Evolutionary conservation across 1,140 invertebrate species (phyloP).

Genomic region (Pygmarrhopalites habei): DNA sequence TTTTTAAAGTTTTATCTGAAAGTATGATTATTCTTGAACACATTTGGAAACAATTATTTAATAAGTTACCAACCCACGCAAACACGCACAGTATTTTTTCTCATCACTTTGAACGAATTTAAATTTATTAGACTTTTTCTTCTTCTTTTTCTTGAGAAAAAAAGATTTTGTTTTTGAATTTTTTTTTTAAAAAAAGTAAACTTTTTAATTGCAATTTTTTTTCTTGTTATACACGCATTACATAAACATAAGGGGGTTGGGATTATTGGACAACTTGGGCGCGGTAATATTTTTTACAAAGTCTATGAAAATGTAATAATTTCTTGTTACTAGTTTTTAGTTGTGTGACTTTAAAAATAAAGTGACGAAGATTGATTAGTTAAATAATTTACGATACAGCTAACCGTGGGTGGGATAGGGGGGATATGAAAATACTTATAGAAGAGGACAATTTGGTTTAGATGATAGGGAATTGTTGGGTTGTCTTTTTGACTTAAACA

Average conservation of each 20-base stretch:
- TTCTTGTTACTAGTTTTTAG: neutral
- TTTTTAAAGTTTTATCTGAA: no score
- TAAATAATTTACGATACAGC: neutral
- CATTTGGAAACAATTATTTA: conserved; percentile 9
- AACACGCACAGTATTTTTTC: conserved; percentile 32
- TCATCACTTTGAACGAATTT: neutral
- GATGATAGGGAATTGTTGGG: no score
- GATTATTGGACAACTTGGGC: neutral
- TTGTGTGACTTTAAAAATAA: neutral
- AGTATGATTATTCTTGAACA: no score
- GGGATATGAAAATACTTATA: neutral
- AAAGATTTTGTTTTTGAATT: neutral
- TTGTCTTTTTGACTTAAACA: neutral
- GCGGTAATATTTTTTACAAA: neutral
- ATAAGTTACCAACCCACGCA: conserved; percentile 31
- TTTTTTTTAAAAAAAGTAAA: neutral
- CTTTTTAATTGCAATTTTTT: neutral
- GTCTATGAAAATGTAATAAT: neutral
- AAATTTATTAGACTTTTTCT: neutral
- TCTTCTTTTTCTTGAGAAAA: neutral
- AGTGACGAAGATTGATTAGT: neutral
- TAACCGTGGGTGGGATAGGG: conserved; percentile 1
- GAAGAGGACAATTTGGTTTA: no score
- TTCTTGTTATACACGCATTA: conserved; percentile 22
- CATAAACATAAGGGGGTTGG: conserved; percentile 21